A percentile compares a stretch with the other conserved stretches of the same genome.
These are phyloP conservation scores for Scaptodrosophila latifasciaeformis DNA, from an alignment of 2,888 invertebrate species.

Conservation along the genomic window DNA sequence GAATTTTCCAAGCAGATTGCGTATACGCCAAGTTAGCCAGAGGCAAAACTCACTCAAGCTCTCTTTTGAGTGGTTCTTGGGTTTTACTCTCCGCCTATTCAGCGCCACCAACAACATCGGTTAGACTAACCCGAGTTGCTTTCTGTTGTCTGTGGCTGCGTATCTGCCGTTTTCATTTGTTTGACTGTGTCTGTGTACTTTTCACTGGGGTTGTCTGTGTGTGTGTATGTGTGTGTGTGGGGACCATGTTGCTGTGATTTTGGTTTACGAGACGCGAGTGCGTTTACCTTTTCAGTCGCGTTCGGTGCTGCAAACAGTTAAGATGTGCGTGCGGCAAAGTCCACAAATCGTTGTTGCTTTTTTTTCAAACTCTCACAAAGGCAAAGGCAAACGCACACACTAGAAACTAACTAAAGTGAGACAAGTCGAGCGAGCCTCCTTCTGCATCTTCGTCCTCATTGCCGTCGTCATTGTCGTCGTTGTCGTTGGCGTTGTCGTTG, in stretches of 20 bases:
- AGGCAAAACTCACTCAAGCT: constrained; percentile 24
- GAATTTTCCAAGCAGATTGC: constrained; percentile 8
- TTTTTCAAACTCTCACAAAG: constrained; percentile 16
- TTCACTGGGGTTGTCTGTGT: constrained; percentile 22
- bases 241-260: constrained; percentile 49
- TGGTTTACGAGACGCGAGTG: constrained; percentile 60
- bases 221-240: constrained; percentile 22
- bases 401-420: too few species aligned
- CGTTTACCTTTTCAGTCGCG: constrained; percentile 75
- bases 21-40: constrained; percentile 25
- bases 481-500: too few species aligned
- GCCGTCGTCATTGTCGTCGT: background rate
- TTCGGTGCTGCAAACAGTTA: constrained; percentile 74
- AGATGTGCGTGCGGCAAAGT: constrained; percentile 62
- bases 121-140: constrained; percentile 21
- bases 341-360: constrained; percentile 13
- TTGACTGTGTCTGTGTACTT: background rate
- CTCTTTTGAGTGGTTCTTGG: too few species aligned
- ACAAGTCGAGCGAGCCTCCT: too few species aligned
- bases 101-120: constrained; percentile 16
- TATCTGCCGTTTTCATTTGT: constrained; percentile 13
- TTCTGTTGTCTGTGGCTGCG: constrained; percentile 53
- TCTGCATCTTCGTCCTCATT: constrained; percentile 13
- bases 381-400: background rate
- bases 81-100: constrained; percentile 26